Percentiles rank a stretch among this genome's conserved stretches.
These are phyloP conservation scores for Oophaga pumilio DNA, from an alignment of 2,113 vertebrate species.

Conservation along the genomic window DNA sequence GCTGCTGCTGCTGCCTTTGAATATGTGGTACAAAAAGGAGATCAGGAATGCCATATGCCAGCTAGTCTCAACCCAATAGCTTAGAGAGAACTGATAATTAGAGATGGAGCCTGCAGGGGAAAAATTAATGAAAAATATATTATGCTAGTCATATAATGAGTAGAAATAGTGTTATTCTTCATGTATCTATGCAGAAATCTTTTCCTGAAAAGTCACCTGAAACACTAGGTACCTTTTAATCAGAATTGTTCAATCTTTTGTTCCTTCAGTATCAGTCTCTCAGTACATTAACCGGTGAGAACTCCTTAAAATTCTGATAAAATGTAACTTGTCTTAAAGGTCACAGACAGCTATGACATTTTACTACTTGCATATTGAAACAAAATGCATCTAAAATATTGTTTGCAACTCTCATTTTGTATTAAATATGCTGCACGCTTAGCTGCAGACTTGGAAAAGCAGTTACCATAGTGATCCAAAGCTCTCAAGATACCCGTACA, in stretches of 20 bases:
- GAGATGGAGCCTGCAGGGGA: too few species aligned
- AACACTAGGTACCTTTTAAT: neutral
- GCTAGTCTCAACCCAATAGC: too few species aligned
- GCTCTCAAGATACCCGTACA: neutral
- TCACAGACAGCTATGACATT: neutral
- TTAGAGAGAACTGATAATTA: too few species aligned
- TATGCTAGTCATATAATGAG: too few species aligned
- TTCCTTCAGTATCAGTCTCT: neutral
- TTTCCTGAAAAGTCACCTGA: too few species aligned
- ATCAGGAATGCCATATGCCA: too few species aligned
- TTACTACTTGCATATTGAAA: neutral
- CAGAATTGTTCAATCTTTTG: neutral
- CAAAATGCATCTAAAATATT: neutral
- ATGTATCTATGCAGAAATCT: too few species aligned
- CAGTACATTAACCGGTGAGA: neutral
- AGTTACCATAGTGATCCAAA: slow-evolving; percentile 19
- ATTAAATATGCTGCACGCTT: neutral
- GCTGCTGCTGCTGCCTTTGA: too few species aligned
- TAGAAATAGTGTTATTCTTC: too few species aligned
- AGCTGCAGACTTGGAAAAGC: neutral
- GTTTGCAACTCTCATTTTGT: neutral
- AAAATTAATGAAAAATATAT: too few species aligned
- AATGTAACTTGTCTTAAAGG: neutral
- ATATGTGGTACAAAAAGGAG: too few species aligned
- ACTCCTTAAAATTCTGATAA: neutral